These are phyloP conservation scores for Buphagus erythrorhynchus DNA, from an alignment of 2,797 vertebrate species.

Conservation along the genomic window DNA sequence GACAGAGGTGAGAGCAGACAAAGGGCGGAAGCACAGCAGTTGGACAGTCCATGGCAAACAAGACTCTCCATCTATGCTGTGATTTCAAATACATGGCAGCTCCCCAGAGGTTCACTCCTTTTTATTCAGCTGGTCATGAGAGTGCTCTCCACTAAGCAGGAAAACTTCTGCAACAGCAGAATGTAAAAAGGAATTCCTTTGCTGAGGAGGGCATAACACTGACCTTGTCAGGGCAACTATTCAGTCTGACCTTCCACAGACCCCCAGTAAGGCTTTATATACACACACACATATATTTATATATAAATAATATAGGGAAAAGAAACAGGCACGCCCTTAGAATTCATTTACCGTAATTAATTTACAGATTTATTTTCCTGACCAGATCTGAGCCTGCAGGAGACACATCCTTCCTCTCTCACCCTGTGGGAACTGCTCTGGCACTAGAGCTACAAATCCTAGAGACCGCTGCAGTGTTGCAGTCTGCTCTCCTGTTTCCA, in stretches of 20 bases:
- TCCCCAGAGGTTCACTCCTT: neutral
- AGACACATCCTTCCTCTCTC: neutral
- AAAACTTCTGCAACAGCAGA: neutral
- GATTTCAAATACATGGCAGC: neutral
- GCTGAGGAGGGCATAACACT: neutral
- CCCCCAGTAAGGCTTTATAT: neutral
- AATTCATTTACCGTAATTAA: neutral
- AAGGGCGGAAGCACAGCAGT: neutral
- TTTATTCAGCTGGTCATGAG: neutral
- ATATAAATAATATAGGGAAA: neutral
- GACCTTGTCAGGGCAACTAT: neutral
- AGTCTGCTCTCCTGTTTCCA: neutral
- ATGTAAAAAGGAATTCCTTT: neutral
- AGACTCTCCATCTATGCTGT: fast-evolving
- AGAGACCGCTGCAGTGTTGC: neutral
- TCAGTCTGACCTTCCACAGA: neutral
- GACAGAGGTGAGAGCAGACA: neutral
- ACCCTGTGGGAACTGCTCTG: neutral
- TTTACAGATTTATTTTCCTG: neutral
- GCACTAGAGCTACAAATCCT: neutral
- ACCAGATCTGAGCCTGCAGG: neutral
- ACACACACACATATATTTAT: neutral
- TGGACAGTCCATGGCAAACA: neutral
- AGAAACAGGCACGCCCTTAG: neutral
- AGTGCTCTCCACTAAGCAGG: neutral